Base-by-base conservation (phyloP, 1,140 invertebrate genomes). In the honey bee (Apis mellifera) region DNA sequence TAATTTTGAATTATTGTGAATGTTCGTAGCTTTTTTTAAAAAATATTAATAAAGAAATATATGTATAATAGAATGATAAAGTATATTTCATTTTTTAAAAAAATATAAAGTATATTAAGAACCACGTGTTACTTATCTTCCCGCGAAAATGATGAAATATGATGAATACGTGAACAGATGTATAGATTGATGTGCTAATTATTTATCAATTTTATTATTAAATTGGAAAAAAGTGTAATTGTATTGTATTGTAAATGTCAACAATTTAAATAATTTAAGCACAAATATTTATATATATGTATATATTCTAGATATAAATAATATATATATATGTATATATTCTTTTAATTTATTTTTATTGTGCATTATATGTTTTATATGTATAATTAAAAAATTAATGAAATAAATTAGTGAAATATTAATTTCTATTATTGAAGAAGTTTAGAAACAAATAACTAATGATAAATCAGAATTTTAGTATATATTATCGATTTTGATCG, bases 61-160 rank as follows among this genome's bases (percentile, higher is more conserved):
- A 42, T 19, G 12, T n/a, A 48, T 7, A 12, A 68, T 26, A 54
- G 12, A 48, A 26, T 21, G 23, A 71, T 21, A 32, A 55, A 26
- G 32, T 26, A 21, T 42, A 7, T 42, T 19, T 17, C 9, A 26
- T 13, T 23, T 75, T 26, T 1, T 15, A 32, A 52, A 9, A 11
- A 76, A 19, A 7, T 0, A 54, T 2, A 2, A 23, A 23, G 15
- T 19, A 21, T 3, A 13, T 42, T 42, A 42, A 42, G n/a, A 55
- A 77, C 52, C 77, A 78, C 66, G 77, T 78, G 66, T 5, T 50
- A 65, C 23, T 65, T 76, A 57, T 32, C 11, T 81, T 66, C 72
- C 72, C 79, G 79, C 79, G 79, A 65, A 81, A 81, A 75, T 42
- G 11, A 81, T 50, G 42, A 15, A 21, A 13, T 26, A 68, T 9